These are phyloP conservation scores for Seira sanloemensis DNA, from an alignment of 2,888 invertebrate species.

Conservation along the genomic window DNA sequence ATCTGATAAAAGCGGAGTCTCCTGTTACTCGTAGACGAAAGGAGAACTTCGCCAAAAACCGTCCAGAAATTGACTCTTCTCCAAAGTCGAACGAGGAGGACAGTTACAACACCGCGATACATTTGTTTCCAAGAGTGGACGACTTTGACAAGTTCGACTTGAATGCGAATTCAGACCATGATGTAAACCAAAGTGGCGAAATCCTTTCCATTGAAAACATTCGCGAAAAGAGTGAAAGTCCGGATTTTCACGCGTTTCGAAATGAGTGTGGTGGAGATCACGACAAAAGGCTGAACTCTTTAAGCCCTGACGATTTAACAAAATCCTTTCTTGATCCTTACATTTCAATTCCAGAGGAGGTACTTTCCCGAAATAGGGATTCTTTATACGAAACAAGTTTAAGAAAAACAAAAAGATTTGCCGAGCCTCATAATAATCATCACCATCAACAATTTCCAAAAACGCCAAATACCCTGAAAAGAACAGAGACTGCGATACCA, in stretches of 20 bases:
- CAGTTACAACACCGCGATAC: too few relatives aligned
- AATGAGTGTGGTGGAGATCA: neutral
- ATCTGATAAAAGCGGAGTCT: neutral
- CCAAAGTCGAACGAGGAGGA: too few relatives aligned
- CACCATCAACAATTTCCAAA: neutral
- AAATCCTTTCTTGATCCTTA: conserved; percentile 30
- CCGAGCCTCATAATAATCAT: neutral
- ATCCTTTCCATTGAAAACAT: neutral
- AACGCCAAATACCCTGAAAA: neutral
- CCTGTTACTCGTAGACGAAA: neutral
- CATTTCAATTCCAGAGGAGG: conserved; percentile 25
- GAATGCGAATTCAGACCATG: neutral
- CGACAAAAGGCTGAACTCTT: neutral
- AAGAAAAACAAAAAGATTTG: conserved; percentile 20
- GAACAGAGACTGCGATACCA: neutral
- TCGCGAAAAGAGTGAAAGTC: neutral
- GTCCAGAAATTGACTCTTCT: neutral
- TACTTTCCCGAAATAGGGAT: neutral
- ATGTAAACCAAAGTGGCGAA: neutral
- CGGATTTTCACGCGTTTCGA: neutral
- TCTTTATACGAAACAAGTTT: conserved; percentile 11
- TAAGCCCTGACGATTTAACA: neutral
- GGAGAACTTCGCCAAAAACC: neutral
- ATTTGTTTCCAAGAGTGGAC: neutral
- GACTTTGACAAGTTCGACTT: neutral